A percentile compares a stretch with the other conserved stretches of the same genome.
These are phyloP conservation scores for Eilema depressum DNA, from an alignment of 2,888 invertebrate genomes.

Conservation along the genomic window DNA sequence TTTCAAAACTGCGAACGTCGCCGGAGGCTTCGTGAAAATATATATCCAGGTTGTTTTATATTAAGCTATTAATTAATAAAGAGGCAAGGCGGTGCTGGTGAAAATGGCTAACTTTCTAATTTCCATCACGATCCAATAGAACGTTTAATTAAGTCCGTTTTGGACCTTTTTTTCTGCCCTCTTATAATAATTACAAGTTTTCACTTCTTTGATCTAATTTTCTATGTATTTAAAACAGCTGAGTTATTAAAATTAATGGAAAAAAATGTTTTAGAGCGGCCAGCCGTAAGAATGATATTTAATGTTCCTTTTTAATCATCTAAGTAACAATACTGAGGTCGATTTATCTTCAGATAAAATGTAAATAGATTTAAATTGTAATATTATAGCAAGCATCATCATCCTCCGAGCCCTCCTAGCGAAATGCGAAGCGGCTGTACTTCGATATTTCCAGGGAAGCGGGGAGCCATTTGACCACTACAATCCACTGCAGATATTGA, in stretches of 20 bases:
- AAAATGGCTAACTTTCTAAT: constrained; percentile 62
- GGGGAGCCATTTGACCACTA: too few relatives aligned
- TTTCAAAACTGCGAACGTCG: constrained; percentile 19
- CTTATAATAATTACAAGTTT: constrained; percentile 65
- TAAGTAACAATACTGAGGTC: neutral
- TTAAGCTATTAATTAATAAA: constrained; percentile 66
- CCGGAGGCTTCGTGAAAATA: constrained; percentile 33
- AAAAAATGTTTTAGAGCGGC: constrained; percentile 6
- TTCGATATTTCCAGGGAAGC: too few relatives aligned
- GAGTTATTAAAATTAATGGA: constrained; percentile 38
- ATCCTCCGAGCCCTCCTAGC: too few relatives aligned
- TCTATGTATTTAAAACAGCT: constrained; percentile 55
- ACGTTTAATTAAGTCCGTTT: constrained; percentile 65
- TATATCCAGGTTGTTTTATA: constrained; percentile 52
- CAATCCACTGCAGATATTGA: too few relatives aligned
- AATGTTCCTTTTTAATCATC: neutral
- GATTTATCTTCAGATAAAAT: neutral
- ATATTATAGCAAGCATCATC: neutral
- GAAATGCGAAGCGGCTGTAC: too few relatives aligned
- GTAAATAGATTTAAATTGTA: neutral
- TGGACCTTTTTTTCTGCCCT: constrained; percentile 48
- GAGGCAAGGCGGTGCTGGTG: constrained; percentile 47
- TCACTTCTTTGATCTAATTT: constrained; percentile 64
- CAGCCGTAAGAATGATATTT: constrained; percentile 3
- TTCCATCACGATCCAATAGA: constrained; percentile 59